A percentile compares a stretch with the other conserved stretches of the same genome.
These are phyloP conservation scores for Cerastoderma edule DNA, from an alignment of 2,888 invertebrate genomes.

Conservation along the genomic window DNA sequence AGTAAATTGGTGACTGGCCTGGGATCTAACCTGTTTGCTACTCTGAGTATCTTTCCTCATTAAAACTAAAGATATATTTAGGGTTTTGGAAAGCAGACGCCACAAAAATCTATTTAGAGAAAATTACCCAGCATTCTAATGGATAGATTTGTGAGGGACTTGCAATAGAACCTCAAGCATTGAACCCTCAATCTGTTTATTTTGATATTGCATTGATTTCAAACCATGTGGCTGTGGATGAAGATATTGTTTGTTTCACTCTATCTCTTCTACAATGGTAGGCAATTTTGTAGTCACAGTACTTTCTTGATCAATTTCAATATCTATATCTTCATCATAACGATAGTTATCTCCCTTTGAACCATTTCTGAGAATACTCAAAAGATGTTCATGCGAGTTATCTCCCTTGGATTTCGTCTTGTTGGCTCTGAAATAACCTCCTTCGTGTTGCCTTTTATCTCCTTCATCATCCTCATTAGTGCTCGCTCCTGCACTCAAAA, in stretches of 20 bases:
- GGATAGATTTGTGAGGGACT: too few relatives aligned
- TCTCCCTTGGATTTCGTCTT: constrained; percentile 13
- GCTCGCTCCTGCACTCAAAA: not conserved
- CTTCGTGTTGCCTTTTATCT: not conserved
- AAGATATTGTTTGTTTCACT: not conserved
- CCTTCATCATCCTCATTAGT: not conserved
- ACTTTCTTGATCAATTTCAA: not conserved
- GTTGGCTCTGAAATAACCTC: not conserved
- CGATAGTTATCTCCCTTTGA: not conserved
- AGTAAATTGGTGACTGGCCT: too few relatives aligned
- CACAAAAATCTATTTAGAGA: too few relatives aligned
- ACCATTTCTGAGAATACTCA: not conserved
- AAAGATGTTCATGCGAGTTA: not conserved
- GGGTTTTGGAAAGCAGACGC: too few relatives aligned
- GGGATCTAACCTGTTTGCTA: too few relatives aligned
- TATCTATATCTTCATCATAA: not conserved
- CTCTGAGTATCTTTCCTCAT: too few relatives aligned
- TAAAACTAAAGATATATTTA: too few relatives aligned
- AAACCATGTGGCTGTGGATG: too few relatives aligned
- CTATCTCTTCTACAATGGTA: constrained; percentile 41
- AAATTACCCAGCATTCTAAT: too few relatives aligned
- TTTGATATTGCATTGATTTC: too few relatives aligned
- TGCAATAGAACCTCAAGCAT: too few relatives aligned
- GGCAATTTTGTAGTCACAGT: constrained; percentile 9
- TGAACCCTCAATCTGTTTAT: too few relatives aligned